Conservation (phyloP, 2,113 vertebrate species). For the Vidua macroura region DNA sequence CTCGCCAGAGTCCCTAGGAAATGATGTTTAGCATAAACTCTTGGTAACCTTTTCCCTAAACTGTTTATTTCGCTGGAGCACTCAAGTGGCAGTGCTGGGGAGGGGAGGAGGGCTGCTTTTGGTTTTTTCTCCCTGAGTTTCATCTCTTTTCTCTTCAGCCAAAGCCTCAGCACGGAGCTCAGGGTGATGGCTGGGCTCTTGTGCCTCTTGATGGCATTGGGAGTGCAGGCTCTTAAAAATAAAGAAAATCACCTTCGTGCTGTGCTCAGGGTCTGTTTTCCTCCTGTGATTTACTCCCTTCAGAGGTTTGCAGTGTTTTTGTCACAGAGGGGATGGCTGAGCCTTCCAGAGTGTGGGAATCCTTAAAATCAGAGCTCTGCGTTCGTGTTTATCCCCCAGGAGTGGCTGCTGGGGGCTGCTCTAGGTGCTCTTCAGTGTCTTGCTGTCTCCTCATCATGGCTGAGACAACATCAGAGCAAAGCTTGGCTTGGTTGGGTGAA, state of each 20-base stretch:
- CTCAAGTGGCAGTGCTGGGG: not conserved
- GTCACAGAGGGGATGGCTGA: not conserved
- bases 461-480: not conserved
- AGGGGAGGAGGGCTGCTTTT: not conserved
- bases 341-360: not conserved
- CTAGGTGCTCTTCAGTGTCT: not conserved
- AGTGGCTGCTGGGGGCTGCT: not conserved
- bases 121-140: not conserved
- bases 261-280: not conserved
- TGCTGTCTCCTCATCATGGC: not conserved
- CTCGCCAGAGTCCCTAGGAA: not conserved
- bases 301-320: not conserved
- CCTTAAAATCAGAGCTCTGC: not conserved
- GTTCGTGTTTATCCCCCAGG: not conserved
- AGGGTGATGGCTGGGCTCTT: not conserved
- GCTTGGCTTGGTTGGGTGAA: not conserved
- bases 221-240: not conserved
- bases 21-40: not conserved
- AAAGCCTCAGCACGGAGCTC: not conserved
- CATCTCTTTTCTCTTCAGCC: not conserved
- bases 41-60: not conserved
- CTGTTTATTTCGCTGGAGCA: not conserved
- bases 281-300: accelerated
- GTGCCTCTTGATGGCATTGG: not conserved
- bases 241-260: not conserved